Conservation (phyloP, 2,888 invertebrate genomes). For the Agonopterix heracliana region DNA sequence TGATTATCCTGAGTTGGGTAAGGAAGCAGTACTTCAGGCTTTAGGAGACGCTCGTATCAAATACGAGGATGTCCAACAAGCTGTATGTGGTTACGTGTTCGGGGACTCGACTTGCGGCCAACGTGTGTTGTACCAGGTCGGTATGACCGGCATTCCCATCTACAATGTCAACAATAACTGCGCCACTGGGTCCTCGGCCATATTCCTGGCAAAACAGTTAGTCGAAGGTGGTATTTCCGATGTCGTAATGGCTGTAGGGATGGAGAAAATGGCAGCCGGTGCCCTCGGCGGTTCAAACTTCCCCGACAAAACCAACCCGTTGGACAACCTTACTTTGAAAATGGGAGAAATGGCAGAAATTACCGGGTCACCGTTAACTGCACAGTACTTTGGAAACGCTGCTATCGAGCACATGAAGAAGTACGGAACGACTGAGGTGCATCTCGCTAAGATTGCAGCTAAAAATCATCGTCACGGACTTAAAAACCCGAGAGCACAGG, state of each 20-base stretch:
- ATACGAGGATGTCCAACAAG: constrained; percentile 89
- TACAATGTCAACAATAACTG: constrained; percentile 99
- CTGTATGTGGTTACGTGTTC: constrained; percentile 94
- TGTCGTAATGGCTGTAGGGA: constrained; percentile 94
- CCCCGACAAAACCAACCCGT: constrained; percentile 89
- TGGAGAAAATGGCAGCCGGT: constrained; percentile 98
- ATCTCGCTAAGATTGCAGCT: constrained; percentile 97
- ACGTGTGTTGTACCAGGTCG: constrained; percentile 93
- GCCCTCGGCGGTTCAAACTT: constrained; percentile 86
- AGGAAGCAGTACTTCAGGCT: constrained; percentile 93
- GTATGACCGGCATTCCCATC: constrained; percentile 97
- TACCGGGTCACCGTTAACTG: constrained; percentile 89
- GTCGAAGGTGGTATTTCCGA: constrained; percentile 92
- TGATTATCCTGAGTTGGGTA: constrained; percentile 97
- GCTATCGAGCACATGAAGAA: constrained; percentile 96
- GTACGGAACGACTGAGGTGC: constrained; percentile 94
- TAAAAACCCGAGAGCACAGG: constrained; percentile 98
- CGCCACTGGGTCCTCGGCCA: constrained; percentile 95
- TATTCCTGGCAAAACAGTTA: constrained; percentile 93
- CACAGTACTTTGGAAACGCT: constrained; percentile 98
- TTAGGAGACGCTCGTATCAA: constrained; percentile 87
- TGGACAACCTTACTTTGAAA: constrained; percentile 90
- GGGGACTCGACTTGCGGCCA: constrained; percentile 98
- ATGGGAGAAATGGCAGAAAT: constrained; percentile 91
- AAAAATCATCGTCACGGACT: constrained; percentile 98